Evolutionary conservation across 2,113 vertebrate species (phyloP), one percentile per base, ranked within the genome.

Genomic region (Forbesichthys papilliferus): DNA sequence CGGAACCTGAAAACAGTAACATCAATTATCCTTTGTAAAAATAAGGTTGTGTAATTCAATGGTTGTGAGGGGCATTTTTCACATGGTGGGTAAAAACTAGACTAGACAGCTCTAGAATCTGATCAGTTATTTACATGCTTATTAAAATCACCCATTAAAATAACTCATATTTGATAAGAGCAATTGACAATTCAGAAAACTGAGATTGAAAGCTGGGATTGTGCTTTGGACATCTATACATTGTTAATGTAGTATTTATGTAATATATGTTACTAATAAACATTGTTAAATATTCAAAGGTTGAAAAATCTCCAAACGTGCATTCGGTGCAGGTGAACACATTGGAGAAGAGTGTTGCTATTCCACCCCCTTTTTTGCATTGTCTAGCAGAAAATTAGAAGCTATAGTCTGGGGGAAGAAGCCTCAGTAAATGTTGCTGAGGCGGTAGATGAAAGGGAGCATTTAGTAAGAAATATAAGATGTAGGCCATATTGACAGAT

Each of bases 131-230:
- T 59, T 59, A 11, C 20, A 59, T 36, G 27, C 20, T 36, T 12
- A 11, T 59, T 59, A 59, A 34, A 57, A 57, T 57, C 16, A 57
- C 55, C 55, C 55, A 57, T 3, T 57, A 57, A 57, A 34, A 59
- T 59, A 34, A 59, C 27, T 34, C 57, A 34, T 27, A 27, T 57
- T 57, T 57, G 16, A 57, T 16, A 57, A 57, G 55, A 57, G 18
- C 55, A 57, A 58, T 20, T 8, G 18, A 58, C 16, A 58, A 57
- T 20, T 57, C 16, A 57, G n/a, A 57, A 9, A 9, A 57, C 16
- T 57, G 14, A 16, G 14, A 57, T 54, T 13, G 55, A 57, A 18
- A 57, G 18, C 18, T n/a, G n/a, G 55, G 55, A 57, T 57, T 57
- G 9, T 27, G 18, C 55, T 57, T 57, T 57, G 55, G 13, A n/a